Conservation (phyloP, 2,113 vertebrate genomes). For the Gallinago paraguaiae region DNA sequence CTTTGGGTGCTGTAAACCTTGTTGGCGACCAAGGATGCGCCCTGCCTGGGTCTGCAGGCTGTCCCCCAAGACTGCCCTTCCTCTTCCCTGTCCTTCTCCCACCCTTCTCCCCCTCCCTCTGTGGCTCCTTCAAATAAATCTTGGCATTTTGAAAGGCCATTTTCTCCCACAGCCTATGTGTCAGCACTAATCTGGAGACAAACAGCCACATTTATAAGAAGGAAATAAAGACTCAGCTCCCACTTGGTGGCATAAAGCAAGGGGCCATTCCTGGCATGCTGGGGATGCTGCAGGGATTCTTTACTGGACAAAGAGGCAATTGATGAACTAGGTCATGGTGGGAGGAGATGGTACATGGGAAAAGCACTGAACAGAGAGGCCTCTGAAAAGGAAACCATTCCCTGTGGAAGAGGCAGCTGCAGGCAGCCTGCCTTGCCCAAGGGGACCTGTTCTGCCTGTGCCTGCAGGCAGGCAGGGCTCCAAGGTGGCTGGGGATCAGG, state of each 20-base stretch:
- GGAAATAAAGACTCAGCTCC: background rate
- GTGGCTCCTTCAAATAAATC: background rate
- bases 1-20: background rate
- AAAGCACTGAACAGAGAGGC: background rate
- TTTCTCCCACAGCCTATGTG: background rate
- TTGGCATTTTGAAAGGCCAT: background rate
- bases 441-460: background rate
- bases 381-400: background rate
- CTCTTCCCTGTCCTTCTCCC: background rate
- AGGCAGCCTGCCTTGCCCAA: background rate
- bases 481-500: background rate
- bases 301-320: background rate
- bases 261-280: background rate
- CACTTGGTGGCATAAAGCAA: background rate
- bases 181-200: background rate
- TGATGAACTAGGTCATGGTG: background rate
- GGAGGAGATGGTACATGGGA: background rate
- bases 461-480: background rate
- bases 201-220: background rate
- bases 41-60: background rate
- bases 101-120: background rate
- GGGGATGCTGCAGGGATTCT: background rate
- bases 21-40: background rate
- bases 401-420: background rate
- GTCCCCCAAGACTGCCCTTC: fast-evolving